These are phyloP conservation scores for Eulimnadia texana DNA, from an alignment of 1,140 invertebrate species.

Conservation along the genomic window DNA sequence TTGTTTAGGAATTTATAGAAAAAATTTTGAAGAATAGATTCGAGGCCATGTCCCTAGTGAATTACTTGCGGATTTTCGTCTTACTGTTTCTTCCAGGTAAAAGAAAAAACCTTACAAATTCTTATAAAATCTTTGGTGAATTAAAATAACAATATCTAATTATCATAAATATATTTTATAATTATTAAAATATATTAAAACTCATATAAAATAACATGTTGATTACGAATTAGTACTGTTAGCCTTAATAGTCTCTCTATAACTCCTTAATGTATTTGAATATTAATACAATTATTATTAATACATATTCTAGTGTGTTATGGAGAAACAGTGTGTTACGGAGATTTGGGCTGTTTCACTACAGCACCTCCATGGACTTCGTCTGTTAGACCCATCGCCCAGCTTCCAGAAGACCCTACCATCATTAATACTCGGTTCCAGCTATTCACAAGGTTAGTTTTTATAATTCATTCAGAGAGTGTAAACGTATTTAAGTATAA, in stretches of 20 bases:
- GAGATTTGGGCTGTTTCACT: conserved; percentile 75
- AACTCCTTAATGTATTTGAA: no score
- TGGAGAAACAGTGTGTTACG: conserved; percentile 63
- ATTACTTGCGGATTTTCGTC: no score
- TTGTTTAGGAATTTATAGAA: no score
- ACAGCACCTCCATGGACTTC: conserved; percentile 17
- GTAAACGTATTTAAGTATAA: background rate
- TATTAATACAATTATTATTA: background rate
- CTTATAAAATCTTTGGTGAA: background rate
- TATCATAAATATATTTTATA: background rate
- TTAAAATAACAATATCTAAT: background rate
- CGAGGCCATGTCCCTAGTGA: no score
- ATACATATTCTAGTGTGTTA: conserved; percentile 9
- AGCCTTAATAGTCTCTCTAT: no score
- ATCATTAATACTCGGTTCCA: conserved; percentile 58
- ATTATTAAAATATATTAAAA: background rate
- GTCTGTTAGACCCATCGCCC: conserved; percentile 4
- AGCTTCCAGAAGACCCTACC: conserved; percentile 38
- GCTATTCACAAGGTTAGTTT: conserved; percentile 29
- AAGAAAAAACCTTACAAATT: background rate
- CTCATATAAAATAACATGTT: no score
- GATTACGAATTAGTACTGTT: no score
- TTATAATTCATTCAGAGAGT: background rate
- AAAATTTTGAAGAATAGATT: no score
- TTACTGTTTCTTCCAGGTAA: no score